Evolutionary conservation across 2,797 vertebrate genomes (phyloP).

Genomic region (Myotis findleyi): DNA sequence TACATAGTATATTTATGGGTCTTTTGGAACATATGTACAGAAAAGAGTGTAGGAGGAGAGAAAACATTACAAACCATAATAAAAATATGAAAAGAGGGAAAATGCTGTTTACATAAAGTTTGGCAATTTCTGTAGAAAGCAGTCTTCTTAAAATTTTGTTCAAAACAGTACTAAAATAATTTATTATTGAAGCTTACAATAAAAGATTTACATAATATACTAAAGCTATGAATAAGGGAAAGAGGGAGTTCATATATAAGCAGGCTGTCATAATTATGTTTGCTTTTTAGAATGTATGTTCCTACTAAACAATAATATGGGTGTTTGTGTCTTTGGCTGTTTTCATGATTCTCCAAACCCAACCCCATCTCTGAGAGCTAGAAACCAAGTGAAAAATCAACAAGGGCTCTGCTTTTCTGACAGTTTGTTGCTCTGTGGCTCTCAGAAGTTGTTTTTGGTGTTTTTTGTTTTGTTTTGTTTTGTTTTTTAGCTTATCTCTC

Average conservation of each 20-base stretch:
- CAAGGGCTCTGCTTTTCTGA: not conserved
- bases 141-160: conserved; percentile 50
- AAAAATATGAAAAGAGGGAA: conserved; percentile 33
- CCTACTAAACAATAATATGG: not conserved
- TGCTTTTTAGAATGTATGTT: not conserved
- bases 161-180: conserved; percentile 58
- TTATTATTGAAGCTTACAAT: conserved; percentile 52
- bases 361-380: not conserved
- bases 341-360: conserved; percentile 33
- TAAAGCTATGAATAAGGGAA: conserved; percentile 29
- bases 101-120: not conserved
- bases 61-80: not conserved
- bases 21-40: not conserved
- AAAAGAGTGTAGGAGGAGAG: not conserved
- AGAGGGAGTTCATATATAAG: conserved; percentile 24
- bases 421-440: not conserved
- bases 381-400: not conserved
- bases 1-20: not conserved
- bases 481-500: not conserved
- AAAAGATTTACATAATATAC: conserved; percentile 66
- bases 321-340: not conserved
- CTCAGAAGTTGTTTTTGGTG: not conserved
- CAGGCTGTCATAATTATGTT: conserved; percentile 17
- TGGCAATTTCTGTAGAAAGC: not conserved
- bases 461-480: not conserved